Evolutionary conservation across 2,888 invertebrate species (phyloP), one percentile per base, ranked within the genome.

Genomic region (Drosophila percnosoma): DNA sequence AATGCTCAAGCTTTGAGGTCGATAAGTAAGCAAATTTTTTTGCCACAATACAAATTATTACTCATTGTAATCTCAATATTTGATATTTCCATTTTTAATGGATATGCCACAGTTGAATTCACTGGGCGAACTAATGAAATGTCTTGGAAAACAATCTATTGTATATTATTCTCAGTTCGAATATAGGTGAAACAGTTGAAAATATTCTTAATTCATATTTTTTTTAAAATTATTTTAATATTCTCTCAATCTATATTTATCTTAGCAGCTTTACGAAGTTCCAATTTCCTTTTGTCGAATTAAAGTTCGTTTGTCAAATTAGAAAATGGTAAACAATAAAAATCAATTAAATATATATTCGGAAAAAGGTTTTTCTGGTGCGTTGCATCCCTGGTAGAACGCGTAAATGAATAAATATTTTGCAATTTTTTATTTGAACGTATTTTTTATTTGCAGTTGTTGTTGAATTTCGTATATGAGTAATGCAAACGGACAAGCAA

Each of bases 351-450:
- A n/a, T 38, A n/a, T 27, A 7, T 18, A 7, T 27, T n/a, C 27
- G 6, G n/a, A n/a, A 21, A 4, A 2, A 36, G 33, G 3, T 38
- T 34, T 29, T 57, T 31, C 1, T 11, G 1, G 15, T 42, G 48
- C 8, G 13, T 13, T 63, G 74, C 60, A 87, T 55, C 87, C 85
- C 85, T 85, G 83, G 83, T 65, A 21, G 4, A 52, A 48, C 62
- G 58, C 66, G 67, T 83, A 86, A 87, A 87, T 82, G 78, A 87
- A 86, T 86, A 87, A 81, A 83, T 79, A 82, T 79, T 84, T 77
- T 83, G 61, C 74, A 73, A 77, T 73, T 76, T 86, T 81, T 78
- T 78, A 72, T 72, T 72, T 71, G 63, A 64, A 54, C 53, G 52
- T 18, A 51, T 55, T 68, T 69, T 68, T 59, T 62, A 67, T 73